These are phyloP conservation scores for Psittacula cyanocephala DNA, from an alignment of 2,113 vertebrate species.

Conservation along the genomic window DNA sequence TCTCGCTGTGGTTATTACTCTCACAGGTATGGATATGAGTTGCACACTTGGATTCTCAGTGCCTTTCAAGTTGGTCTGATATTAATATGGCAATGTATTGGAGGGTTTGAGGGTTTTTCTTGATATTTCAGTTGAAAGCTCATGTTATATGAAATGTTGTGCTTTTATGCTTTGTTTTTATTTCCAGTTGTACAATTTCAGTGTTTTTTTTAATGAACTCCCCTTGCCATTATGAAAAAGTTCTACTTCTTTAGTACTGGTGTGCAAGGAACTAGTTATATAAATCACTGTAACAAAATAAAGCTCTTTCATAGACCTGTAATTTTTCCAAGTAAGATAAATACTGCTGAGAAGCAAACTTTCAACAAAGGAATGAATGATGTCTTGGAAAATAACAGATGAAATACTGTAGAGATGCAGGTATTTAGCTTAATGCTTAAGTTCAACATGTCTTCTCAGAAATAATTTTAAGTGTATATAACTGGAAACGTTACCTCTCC, in stretches of 20 bases:
- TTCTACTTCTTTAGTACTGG: background rate
- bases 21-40: background rate
- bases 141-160: background rate
- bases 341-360: background rate
- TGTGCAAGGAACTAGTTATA: background rate
- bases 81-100: background rate
- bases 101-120: background rate
- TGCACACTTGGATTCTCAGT: constrained; percentile 22
- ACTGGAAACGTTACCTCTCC: constrained; percentile 35
- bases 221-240: background rate
- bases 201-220: background rate
- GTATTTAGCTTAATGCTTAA: background rate
- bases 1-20: background rate
- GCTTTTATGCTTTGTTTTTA: background rate
- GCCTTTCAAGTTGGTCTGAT: constrained; percentile 26
- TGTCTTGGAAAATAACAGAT: background rate
- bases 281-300: background rate
- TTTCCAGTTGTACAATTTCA: background rate
- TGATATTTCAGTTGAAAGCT: background rate
- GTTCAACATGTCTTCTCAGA: background rate
- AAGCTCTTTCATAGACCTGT: background rate
- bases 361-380: background rate
- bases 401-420: background rate
- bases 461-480: background rate
- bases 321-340: constrained; percentile 24